These are phyloP conservation scores for Sandelia bainsii DNA, from an alignment of 2,797 vertebrate species.

Conservation along the genomic window DNA sequence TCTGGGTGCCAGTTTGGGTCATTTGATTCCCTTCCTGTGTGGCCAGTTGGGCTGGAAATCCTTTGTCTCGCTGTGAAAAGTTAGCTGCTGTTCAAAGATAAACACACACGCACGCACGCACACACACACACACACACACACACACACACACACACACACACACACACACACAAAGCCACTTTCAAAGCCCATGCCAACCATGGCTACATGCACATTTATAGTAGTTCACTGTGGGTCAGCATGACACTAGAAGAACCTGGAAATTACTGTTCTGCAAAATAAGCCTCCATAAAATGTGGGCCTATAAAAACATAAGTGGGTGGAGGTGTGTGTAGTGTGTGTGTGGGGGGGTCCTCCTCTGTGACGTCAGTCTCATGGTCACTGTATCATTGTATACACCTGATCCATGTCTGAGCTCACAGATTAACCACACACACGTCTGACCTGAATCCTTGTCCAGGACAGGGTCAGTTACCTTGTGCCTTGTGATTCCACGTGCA, in stretches of 20 bases:
- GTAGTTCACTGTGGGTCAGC: conserved; percentile 24
- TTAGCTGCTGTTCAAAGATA: conserved; percentile 32
- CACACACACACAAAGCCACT: conserved; percentile 44
- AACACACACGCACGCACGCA: conserved; percentile 23
- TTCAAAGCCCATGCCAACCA: conserved; percentile 6
- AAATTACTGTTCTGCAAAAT: conserved; percentile 42
- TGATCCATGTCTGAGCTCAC: conserved; percentile 40
- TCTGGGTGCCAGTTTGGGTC: conserved; percentile 41
- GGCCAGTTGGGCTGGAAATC: conserved; percentile 31
- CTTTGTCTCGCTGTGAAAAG: conserved; percentile 43
- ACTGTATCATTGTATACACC: conserved; percentile 44
- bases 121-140: conserved; percentile 48
- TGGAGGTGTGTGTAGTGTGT: neutral
- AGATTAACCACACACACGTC: conserved; percentile 38
- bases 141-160: conserved; percentile 38
- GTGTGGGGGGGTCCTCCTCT: neutral
- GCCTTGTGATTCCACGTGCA: conserved; percentile 17
- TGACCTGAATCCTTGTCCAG: conserved; percentile 38
- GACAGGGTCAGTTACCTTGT: conserved; percentile 31
- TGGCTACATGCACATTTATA: conserved; percentile 36
- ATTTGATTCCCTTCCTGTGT: conserved; percentile 40
- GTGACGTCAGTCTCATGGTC: conserved; percentile 31
- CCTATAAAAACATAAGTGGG: no score
- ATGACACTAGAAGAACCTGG: conserved; percentile 32
- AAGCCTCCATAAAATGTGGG: no score